A percentile compares a stretch with the other conserved stretches of the same genome.
Conservation (phyloP, 2,888 invertebrate species). For the Cantharis rufa region DNA sequence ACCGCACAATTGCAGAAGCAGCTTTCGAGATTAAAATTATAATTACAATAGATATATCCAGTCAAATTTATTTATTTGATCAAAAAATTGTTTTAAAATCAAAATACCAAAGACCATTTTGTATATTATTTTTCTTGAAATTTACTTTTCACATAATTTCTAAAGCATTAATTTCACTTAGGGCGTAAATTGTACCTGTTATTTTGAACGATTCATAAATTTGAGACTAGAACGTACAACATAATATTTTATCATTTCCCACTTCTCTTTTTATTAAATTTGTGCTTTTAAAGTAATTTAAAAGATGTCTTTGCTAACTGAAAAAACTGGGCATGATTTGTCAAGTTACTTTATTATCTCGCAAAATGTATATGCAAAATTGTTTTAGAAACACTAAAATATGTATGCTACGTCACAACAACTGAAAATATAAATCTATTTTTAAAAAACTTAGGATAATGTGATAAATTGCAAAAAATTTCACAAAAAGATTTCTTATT, state of each 20-base stretch:
- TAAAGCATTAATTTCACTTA: background rate
- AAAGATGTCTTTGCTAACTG: background rate
- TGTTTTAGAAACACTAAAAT: background rate
- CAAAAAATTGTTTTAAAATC: background rate
- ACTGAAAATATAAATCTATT: background rate
- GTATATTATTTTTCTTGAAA: background rate
- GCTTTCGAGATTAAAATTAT: background rate
- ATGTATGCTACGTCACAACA: background rate
- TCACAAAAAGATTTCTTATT: background rate
- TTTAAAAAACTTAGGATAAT: background rate
- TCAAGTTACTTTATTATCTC: background rate
- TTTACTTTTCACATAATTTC: background rate
- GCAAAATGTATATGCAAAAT: background rate
- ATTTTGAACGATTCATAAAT: background rate
- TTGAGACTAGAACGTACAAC: background rate
- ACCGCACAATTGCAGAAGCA: background rate
- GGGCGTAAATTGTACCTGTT: background rate
- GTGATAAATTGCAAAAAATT: background rate
- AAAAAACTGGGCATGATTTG: background rate
- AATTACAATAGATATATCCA: background rate
- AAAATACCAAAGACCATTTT: too few relatives aligned
- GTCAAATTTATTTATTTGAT: background rate
- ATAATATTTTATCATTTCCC: background rate
- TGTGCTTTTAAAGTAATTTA: background rate
- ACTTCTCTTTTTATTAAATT: background rate